Evolutionary conservation across 2,797 vertebrate genomes (phyloP).

Genomic region (Xiphorhynchus erythropygius): DNA sequence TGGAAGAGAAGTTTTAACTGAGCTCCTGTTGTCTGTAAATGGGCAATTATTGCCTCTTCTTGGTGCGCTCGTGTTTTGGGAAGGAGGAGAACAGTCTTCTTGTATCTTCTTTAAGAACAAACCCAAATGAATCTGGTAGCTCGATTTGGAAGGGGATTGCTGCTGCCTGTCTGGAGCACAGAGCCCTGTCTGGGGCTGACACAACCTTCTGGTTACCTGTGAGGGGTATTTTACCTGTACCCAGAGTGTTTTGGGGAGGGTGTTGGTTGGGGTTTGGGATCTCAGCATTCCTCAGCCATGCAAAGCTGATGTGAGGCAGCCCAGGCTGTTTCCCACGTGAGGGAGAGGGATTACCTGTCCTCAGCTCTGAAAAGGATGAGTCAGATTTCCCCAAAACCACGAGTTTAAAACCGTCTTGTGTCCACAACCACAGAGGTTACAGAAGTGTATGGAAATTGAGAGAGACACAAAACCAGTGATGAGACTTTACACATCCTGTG

Average conservation of each 20-base stretch:
- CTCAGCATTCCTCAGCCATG: neutral
- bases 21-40: neutral
- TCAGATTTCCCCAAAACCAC: neutral
- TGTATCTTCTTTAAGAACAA: neutral
- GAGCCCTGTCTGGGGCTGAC: neutral
- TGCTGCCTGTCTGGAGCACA: neutral
- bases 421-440: neutral
- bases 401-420: neutral
- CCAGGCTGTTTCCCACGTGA: rapidly evolving
- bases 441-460: neutral
- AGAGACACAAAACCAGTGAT: neutral
- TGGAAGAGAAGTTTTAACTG: neutral
- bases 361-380: neutral
- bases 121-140: neutral
- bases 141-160: neutral
- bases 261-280: neutral
- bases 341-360: neutral
- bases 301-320: neutral
- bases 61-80: neutral
- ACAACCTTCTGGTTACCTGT: neutral
- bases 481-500: neutral
- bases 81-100: neutral
- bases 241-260: neutral
- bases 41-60: neutral
- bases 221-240: neutral